phyloP scores from a whole-genome alignment of 2,888 invertebrate species.

The Troides helena region DNA sequence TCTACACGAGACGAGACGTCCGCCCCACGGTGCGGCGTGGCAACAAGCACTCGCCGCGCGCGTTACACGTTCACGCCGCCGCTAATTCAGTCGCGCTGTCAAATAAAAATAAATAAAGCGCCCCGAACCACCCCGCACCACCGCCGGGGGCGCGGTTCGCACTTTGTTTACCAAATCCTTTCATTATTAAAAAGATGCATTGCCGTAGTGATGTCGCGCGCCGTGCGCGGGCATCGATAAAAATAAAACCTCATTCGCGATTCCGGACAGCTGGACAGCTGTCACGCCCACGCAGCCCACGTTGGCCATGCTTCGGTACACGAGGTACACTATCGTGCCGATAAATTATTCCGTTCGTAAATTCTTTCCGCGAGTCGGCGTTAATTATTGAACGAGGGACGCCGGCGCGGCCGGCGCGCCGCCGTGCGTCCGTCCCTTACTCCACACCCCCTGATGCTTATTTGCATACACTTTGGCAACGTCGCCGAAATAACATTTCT shows the following conservation, averaged over 20 bases:
- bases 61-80: conserved; percentile 34
- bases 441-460: too few relatives aligned
- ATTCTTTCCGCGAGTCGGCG: conserved; percentile 33
- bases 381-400: conserved; percentile 44
- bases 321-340: conserved; percentile 54
- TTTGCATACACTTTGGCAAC: too few relatives aligned
- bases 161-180: conserved; percentile 70
- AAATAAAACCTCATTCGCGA: conserved; percentile 47
- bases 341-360: conserved; percentile 53
- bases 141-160: conserved; percentile 41
- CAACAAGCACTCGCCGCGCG: conserved; percentile 10
- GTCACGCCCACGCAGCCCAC: too few relatives aligned
- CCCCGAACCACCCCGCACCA: neutral
- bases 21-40: too few relatives aligned
- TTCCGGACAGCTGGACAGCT: conserved; percentile 34
- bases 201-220: conserved; percentile 51
- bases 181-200: conserved; percentile 75
- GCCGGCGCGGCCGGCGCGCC: too few relatives aligned
- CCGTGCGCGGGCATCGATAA: conserved; percentile 47
- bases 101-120: conserved; percentile 43
- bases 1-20: too few relatives aligned
- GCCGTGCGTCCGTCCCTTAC: too few relatives aligned
- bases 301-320: conserved; percentile 40
- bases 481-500: too few relatives aligned
- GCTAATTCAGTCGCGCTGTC: conserved; percentile 30